Evolutionary conservation across 2,888 invertebrate species (phyloP).

Genomic region (Cactoblastis cactorum): DNA sequence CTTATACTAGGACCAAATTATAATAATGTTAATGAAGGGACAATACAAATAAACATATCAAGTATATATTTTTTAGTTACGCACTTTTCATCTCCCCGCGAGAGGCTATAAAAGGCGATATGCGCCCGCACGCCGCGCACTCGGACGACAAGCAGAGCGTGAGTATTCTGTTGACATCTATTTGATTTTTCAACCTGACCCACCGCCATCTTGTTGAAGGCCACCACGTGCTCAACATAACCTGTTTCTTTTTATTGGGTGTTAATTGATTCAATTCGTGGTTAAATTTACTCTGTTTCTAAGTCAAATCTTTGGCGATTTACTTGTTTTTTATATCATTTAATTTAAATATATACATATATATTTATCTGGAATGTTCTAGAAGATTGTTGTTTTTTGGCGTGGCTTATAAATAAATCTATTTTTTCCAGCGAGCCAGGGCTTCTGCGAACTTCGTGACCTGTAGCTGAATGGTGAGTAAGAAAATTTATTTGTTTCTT

Average conservation of each 20-base stretch:
- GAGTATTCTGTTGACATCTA: constrained; percentile 33
- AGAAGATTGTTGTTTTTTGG: not conserved
- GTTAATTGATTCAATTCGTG: not conserved
- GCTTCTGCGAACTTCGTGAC: constrained; percentile 41
- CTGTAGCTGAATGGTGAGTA: constrained; percentile 51
- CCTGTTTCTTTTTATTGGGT: not conserved
- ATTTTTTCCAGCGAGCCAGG: constrained; percentile 58
- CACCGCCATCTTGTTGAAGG: constrained; percentile 23
- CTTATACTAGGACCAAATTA: no score
- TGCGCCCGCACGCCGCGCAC: constrained; percentile 36
- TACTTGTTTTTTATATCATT: not conserved
- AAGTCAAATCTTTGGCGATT: not conserved
- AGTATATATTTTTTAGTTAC: constrained; percentile 1
- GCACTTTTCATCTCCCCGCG: not conserved
- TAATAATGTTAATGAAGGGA: no score
- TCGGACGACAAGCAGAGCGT: constrained; percentile 50
- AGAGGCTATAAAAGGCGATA: constrained; percentile 37
- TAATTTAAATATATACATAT: no score
- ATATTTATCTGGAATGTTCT: not conserved
- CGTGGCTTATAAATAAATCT: constrained; percentile 6
- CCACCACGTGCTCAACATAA: constrained; percentile 14
- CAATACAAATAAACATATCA: not conserved
- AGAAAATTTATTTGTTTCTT: not conserved
- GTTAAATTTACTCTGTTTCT: not conserved
- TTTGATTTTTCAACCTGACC: constrained; percentile 6